A percentile compares a stretch with the other conserved stretches of the same genome.
phyloP scores from a whole-genome alignment of 2,888 invertebrate genomes.

The Drosophila pseudotakahashii region DNA sequence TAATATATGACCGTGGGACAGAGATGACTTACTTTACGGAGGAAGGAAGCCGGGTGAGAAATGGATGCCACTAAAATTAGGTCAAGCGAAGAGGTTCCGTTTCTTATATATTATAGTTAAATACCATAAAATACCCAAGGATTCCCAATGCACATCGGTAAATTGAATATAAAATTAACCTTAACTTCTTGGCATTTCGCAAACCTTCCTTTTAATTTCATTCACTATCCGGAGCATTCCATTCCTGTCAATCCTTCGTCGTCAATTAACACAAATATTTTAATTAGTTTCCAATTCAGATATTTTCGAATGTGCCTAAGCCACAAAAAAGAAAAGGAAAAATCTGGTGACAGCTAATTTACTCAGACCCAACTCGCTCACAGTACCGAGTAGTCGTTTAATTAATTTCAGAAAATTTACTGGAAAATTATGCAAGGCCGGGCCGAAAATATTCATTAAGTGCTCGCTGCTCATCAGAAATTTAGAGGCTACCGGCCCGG shows the following conservation, averaged over 20 bases:
- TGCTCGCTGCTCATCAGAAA: constrained; percentile 65
- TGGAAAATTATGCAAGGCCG: constrained; percentile 48
- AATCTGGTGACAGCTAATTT: constrained; percentile 45
- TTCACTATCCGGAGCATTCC: neutral
- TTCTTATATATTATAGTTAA: neutral
- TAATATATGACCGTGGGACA: constrained; percentile 17
- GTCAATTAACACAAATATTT: constrained; percentile 1
- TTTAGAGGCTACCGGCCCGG: constrained; percentile 55
- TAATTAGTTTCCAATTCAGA: constrained; percentile 22
- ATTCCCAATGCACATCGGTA: too few species aligned
- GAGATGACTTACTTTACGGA: neutral
- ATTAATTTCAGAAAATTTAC: constrained; percentile 65
- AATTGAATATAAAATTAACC: too few species aligned
- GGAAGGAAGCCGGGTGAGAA: neutral
- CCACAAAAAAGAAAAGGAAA: neutral
- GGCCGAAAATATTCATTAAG: constrained; percentile 62
- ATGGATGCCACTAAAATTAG: neutral
- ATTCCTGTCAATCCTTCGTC: too few species aligned
- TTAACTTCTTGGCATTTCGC: neutral
- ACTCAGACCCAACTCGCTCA: constrained; percentile 4
- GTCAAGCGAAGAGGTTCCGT: neutral
- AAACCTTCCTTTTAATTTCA: neutral
- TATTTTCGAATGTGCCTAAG: neutral
- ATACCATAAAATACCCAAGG: too few species aligned
- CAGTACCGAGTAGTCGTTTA: constrained; percentile 43